phyloP scores from a whole-genome alignment of 2,113 vertebrate genomes.

The Leptocoma aspasia region DNA sequence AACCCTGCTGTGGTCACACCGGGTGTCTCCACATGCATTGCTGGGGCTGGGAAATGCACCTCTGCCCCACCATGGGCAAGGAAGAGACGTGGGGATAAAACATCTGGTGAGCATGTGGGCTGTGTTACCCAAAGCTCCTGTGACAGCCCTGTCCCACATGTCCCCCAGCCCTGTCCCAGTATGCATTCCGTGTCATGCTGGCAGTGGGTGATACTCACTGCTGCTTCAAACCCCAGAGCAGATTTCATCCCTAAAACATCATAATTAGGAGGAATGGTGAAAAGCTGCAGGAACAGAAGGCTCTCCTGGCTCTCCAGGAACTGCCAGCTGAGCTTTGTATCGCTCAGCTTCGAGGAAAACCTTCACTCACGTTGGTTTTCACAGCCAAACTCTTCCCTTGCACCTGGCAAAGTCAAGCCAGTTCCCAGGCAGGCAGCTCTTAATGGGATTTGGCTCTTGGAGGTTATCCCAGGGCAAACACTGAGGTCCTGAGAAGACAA shows the following conservation, averaged over 20 bases:
- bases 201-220: background rate
- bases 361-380: background rate
- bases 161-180: background rate
- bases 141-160: fast-evolving
- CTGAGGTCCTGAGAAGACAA: background rate
- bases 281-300: conserved; percentile 27
- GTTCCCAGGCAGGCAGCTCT: background rate
- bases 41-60: background rate
- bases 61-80: background rate
- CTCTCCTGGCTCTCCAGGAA: conserved; percentile 16
- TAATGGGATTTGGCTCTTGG: background rate
- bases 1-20: background rate
- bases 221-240: background rate
- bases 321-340: background rate
- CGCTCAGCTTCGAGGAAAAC: background rate
- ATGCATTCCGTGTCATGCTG: background rate
- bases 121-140: background rate
- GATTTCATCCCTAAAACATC: background rate
- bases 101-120: fast-evolving
- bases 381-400: background rate
- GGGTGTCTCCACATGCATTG: background rate
- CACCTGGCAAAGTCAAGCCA: background rate
- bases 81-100: background rate
- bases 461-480: background rate
- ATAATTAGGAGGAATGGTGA: background rate